Evolutionary conservation across 1,140 invertebrate genomes (phyloP).

Genomic region (Mactra quadrangularis): DNA sequence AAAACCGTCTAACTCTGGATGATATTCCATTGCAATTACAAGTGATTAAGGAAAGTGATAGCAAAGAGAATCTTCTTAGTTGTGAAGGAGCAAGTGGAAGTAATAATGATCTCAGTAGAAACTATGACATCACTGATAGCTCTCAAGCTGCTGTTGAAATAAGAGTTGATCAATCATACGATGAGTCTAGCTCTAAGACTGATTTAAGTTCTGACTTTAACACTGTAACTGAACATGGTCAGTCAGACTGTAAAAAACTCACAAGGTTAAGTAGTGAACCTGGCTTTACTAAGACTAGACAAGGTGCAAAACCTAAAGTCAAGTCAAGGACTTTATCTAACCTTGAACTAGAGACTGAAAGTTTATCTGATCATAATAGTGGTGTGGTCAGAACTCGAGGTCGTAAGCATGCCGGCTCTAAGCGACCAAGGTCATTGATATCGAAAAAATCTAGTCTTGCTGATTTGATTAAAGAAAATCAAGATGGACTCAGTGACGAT

Average conservation of each 20-base stretch:
- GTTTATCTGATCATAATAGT: slow-evolving; percentile 26
- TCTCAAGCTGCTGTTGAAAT: neutral
- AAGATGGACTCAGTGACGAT: slow-evolving; percentile 6
- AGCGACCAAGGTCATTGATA: slow-evolving; percentile 52
- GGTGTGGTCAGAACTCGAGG: neutral
- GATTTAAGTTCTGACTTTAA: neutral
- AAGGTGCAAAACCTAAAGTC: slow-evolving; percentile 15
- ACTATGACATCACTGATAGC: neutral
- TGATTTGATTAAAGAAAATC: slow-evolving; percentile 21
- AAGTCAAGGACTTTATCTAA: slow-evolving; percentile 52
- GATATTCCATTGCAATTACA: neutral
- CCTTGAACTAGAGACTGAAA: slow-evolving; percentile 32
- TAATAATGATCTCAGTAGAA: too few species aligned
- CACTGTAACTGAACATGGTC: neutral
- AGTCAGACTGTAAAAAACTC: neutral
- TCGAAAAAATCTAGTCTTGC: slow-evolving; percentile 55
- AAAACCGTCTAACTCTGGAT: neutral
- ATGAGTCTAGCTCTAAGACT: neutral
- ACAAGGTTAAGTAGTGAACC: slow-evolving; percentile 12
- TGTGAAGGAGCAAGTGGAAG: too few species aligned
- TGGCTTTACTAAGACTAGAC: neutral
- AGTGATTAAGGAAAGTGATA: slow-evolving; percentile 16
- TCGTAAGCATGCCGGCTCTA: slow-evolving; percentile 22
- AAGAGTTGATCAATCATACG: neutral
- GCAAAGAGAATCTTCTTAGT: slow-evolving; percentile 2